phyloP scores from a whole-genome alignment of 1,140 invertebrate genomes.

The Drosophila murphyi region DNA sequence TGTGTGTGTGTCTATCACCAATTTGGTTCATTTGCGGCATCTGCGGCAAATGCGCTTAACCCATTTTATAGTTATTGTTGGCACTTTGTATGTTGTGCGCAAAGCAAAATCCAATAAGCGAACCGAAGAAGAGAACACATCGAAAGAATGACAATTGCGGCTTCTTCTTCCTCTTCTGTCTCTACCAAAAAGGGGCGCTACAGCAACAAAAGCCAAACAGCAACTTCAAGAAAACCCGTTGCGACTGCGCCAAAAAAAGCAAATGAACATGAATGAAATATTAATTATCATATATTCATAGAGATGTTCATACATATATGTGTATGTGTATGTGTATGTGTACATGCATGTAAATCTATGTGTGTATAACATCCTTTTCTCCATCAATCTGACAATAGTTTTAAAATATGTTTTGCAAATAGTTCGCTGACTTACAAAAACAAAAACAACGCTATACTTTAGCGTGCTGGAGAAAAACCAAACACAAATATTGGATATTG shows the following conservation, averaged over 20 bases:
- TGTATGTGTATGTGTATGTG: not conserved
- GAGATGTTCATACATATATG: not conserved
- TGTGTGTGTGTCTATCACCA: conserved; percentile 48
- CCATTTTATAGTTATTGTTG: conserved; percentile 52
- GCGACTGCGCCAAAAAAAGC: conserved; percentile 32
- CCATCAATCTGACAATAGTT: not conserved
- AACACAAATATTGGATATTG: no score
- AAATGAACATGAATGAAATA: conserved; percentile 1
- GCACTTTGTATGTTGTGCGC: conserved; percentile 22
- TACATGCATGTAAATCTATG: no score
- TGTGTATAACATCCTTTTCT: not conserved
- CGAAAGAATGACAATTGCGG: conserved; percentile 40
- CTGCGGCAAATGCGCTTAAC: conserved; percentile 64
- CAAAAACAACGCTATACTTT: no score
- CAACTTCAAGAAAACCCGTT: conserved; percentile 17
- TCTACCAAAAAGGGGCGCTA: conserved; percentile 31
- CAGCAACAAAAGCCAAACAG: conserved; percentile 10
- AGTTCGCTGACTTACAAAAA: no score
- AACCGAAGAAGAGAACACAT: conserved; percentile 17
- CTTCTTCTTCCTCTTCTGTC: not conserved
- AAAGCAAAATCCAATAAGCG: conserved; percentile 58
- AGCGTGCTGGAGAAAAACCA: no score
- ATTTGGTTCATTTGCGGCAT: conserved; percentile 39
- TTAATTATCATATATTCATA: no score
- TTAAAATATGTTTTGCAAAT: no score